Percentiles rank a stretch among this genome's conserved stretches.
Conservation (phyloP, 53 echinoderm and acorn worm species). For the Actinopyga echinites region DNA sequence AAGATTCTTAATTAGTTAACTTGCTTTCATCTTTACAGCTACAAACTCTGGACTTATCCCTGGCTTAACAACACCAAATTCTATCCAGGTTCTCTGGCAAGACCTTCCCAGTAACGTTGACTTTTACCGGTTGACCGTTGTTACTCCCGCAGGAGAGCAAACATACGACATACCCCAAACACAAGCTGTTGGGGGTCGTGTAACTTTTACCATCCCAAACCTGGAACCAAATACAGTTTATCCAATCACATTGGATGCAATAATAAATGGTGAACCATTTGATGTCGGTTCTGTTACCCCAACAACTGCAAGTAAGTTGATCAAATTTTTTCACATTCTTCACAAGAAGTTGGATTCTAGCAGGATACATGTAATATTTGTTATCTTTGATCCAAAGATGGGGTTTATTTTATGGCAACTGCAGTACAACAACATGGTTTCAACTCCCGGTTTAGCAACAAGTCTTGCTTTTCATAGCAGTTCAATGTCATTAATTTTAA, state of each 20-base stretch:
- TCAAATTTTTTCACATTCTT: neutral
- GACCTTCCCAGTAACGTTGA: constrained; percentile 22
- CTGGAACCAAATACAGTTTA: constrained; percentile 16
- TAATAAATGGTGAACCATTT: neutral
- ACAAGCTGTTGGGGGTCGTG: constrained; percentile 35
- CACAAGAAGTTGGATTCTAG: too few relatives aligned
- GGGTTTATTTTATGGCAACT: too few relatives aligned
- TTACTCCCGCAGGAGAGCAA: constrained; percentile 8
- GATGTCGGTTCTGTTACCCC: neutral
- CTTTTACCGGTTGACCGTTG: constrained; percentile 23
- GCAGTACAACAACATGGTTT: too few relatives aligned
- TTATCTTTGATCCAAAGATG: too few relatives aligned
- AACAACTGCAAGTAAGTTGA: constrained; percentile 16
- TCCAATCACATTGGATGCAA: constrained; percentile 1
- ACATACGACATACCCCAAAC: neutral
- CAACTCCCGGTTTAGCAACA: too few relatives aligned
- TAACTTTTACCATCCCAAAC: neutral
- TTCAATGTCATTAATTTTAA: too few relatives aligned
- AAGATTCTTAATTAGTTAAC: too few relatives aligned
- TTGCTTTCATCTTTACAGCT: neutral
- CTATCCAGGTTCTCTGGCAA: constrained; percentile 35
- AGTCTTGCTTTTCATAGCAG: too few relatives aligned
- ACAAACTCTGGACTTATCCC: neutral
- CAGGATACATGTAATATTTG: too few relatives aligned
- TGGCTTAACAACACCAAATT: constrained; percentile 6